Evolutionary conservation across 2,888 invertebrate genomes (phyloP).

Genomic region (Eugnorisma glareosa): DNA sequence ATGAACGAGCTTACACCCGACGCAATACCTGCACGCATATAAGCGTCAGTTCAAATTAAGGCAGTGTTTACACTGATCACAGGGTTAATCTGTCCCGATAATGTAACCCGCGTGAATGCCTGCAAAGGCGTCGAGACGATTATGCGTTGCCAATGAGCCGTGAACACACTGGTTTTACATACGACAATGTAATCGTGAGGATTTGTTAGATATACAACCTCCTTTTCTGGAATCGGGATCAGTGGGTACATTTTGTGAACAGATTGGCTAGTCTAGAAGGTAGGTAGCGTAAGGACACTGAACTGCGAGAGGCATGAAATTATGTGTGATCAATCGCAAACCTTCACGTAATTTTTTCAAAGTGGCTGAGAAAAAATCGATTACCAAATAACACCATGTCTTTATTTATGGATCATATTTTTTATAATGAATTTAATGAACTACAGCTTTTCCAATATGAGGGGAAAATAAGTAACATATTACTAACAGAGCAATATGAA

Average conservation of each 20-base stretch:
- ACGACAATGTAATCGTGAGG: slow-evolving; percentile 49
- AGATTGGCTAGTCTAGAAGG: not conserved
- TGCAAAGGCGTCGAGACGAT: slow-evolving; percentile 37
- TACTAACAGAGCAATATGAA: not conserved
- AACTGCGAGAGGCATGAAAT: not conserved
- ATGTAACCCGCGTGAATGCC: slow-evolving; percentile 32
- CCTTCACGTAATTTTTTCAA: not conserved
- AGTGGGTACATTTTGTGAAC: too few species aligned
- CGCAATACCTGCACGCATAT: not conserved
- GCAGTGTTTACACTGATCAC: slow-evolving; percentile 36
- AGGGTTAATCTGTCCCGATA: slow-evolving; percentile 46
- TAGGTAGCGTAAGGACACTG: too few species aligned
- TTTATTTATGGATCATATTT: too few species aligned
- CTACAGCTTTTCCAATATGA: too few species aligned
- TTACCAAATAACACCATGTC: not conserved
- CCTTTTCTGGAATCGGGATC: not conserved
- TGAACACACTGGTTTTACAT: slow-evolving; percentile 57
- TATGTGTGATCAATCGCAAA: not conserved
- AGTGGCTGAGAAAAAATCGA: not conserved
- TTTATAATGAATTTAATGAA: too few species aligned
- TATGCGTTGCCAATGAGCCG: slow-evolving; percentile 53
- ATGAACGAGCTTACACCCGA: not conserved
- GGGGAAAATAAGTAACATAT: not conserved
- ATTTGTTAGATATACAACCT: slow-evolving; percentile 4
- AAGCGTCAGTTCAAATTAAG: slow-evolving; percentile 29